phyloP scores from a whole-genome alignment of 2,888 invertebrate species.

The Cosmia pyralina region DNA sequence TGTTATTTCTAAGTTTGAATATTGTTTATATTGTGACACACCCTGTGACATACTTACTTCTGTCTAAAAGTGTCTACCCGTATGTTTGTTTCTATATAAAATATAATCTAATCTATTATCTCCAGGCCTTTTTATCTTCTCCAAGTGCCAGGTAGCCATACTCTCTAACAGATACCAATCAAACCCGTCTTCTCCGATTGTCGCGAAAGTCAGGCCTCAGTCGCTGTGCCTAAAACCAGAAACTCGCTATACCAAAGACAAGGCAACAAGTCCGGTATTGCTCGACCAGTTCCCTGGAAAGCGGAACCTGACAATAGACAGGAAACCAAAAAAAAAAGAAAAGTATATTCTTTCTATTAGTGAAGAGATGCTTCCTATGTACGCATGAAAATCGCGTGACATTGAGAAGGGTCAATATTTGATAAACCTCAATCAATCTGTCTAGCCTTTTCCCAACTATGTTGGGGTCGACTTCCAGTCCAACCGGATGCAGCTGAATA shows the following conservation, averaged over 20 bases:
- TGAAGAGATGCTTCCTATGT: neutral
- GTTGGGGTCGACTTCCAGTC: too few relatives aligned
- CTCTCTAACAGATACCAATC: too few relatives aligned
- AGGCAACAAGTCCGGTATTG: slow-evolving; percentile 25
- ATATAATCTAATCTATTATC: too few relatives aligned
- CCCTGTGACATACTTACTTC: too few relatives aligned
- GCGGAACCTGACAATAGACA: slow-evolving; percentile 12
- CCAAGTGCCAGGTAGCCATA: too few relatives aligned
- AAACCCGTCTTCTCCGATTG: slow-evolving; percentile 27
- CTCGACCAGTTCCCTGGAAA: slow-evolving; percentile 39
- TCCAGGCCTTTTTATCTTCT: too few relatives aligned
- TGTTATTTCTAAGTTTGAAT: too few relatives aligned
- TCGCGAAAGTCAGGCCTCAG: slow-evolving; percentile 43
- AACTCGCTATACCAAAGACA: slow-evolving; percentile 33
- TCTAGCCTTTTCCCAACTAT: neutral
- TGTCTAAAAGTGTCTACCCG: too few relatives aligned
- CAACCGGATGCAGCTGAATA: too few relatives aligned
- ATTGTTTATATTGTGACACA: too few relatives aligned
- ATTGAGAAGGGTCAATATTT: neutral
- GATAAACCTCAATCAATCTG: neutral
- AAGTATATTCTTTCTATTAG: neutral
- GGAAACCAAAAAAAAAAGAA: slow-evolving; percentile 7
- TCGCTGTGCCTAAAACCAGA: slow-evolving; percentile 46
- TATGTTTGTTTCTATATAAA: too few relatives aligned
- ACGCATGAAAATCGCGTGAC: neutral